phyloP scores from a whole-genome alignment of 2,113 vertebrate species.

The Lagopus muta region DNA sequence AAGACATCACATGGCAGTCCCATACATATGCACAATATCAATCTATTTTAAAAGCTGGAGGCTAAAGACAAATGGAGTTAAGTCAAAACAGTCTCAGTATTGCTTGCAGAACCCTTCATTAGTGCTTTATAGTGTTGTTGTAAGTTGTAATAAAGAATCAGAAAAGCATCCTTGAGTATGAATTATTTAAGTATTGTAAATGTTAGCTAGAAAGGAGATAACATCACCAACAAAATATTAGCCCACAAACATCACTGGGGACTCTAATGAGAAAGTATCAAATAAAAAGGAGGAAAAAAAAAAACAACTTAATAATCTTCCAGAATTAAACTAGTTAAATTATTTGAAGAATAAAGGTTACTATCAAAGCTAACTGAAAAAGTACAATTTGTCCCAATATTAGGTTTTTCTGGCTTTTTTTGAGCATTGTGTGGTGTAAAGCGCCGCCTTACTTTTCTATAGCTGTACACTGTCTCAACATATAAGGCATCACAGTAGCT shows the following conservation, averaged over 20 bases:
- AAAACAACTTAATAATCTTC: background rate
- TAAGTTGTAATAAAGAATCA: background rate
- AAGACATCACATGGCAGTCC: background rate
- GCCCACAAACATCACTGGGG: background rate
- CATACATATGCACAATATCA: background rate
- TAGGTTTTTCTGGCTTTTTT: slow-evolving; percentile 13
- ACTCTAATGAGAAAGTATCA: background rate
- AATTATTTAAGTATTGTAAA: background rate
- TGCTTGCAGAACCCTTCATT: background rate
- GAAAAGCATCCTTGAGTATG: background rate
- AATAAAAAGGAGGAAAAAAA: background rate
- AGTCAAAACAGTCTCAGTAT: background rate
- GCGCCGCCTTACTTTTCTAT: background rate
- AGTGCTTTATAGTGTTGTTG: background rate
- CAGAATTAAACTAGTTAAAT: slow-evolving; percentile 10
- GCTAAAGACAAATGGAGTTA: too few species aligned
- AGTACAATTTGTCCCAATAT: slow-evolving; percentile 22
- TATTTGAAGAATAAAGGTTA: slow-evolving; percentile 50
- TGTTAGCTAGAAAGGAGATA: background rate
- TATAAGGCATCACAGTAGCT: background rate
- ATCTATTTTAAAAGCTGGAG: background rate
- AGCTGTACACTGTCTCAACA: background rate
- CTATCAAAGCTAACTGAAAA: slow-evolving; percentile 33
- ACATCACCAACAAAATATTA: background rate
- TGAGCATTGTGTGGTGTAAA: background rate